These are phyloP conservation scores for Nasonia oneida DNA, from an alignment of 2,888 invertebrate genomes.

Conservation along the genomic window DNA sequence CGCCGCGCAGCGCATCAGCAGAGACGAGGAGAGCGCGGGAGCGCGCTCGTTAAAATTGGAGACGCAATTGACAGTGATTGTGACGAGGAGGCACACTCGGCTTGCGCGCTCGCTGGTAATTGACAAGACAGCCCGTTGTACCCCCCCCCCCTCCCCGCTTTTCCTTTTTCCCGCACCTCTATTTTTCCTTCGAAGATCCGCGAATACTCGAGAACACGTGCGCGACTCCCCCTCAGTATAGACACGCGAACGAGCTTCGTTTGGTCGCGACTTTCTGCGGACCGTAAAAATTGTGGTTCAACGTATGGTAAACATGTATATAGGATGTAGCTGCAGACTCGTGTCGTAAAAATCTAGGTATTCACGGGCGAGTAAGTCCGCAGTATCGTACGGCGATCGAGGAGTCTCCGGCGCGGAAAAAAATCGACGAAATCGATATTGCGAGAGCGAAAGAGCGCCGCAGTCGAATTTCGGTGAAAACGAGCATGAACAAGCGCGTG, in stretches of 20 bases:
- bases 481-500: neutral
- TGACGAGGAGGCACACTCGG: constrained; percentile 62
- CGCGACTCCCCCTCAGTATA: neutral
- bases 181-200: neutral
- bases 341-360: constrained; percentile 66
- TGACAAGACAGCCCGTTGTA: constrained; percentile 63
- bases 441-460: too few relatives aligned
- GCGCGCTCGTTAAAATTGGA: constrained; percentile 67
- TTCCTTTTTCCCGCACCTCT: neutral
- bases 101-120: constrained; percentile 61
- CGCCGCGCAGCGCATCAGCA: neutral
- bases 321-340: neutral
- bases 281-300: too few relatives aligned
- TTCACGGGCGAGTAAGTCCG: constrained; percentile 57
- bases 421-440: too few relatives aligned
- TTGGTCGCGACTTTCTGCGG: neutral
- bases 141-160: too few relatives aligned
- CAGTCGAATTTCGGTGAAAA: constrained; percentile 37
- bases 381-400: neutral
- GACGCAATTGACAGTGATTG: constrained; percentile 69
- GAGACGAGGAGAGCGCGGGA: neutral
- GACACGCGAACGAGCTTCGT: neutral
- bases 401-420: neutral
- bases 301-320: too few relatives aligned
- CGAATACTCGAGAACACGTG: constrained; percentile 8